Conservation (phyloP, 2,113 vertebrate genomes). For the Piaya cayana region DNA sequence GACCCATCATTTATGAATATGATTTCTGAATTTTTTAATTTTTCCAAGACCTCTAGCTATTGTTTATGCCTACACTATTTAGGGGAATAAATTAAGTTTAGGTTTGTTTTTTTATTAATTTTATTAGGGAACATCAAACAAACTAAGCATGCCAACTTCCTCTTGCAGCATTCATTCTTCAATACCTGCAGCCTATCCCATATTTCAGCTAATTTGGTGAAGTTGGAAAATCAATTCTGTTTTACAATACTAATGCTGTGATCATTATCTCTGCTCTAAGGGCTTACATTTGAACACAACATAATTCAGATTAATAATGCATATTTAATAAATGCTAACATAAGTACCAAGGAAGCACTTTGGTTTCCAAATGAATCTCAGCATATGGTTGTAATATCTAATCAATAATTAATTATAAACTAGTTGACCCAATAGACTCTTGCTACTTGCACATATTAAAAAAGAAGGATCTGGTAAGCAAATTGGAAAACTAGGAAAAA, state of each 20-base stretch:
- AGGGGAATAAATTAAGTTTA: not conserved
- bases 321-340: constrained; percentile 64
- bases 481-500: constrained; percentile 15
- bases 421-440: constrained; percentile 49
- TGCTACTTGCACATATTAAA: constrained; percentile 20
- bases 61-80: not conserved
- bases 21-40: not conserved
- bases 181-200: not conserved
- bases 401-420: constrained; percentile 74
- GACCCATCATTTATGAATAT: not conserved
- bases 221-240: constrained; percentile 60
- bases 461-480: constrained; percentile 35
- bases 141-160: not conserved
- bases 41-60: not conserved
- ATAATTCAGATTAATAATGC: constrained; percentile 68
- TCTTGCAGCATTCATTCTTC: not conserved
- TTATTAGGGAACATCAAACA: not conserved
- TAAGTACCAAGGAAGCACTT: constrained; percentile 47
- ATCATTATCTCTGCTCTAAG: constrained; percentile 56
- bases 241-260: constrained; percentile 54
- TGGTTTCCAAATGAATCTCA: constrained; percentile 50
- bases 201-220: constrained; percentile 56
- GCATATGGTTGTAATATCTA: constrained; percentile 32
- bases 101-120: not conserved
- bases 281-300: constrained; percentile 53